Evolutionary conservation across 2,113 vertebrate genomes (phyloP).

Genomic region (Grantiella picta): DNA sequence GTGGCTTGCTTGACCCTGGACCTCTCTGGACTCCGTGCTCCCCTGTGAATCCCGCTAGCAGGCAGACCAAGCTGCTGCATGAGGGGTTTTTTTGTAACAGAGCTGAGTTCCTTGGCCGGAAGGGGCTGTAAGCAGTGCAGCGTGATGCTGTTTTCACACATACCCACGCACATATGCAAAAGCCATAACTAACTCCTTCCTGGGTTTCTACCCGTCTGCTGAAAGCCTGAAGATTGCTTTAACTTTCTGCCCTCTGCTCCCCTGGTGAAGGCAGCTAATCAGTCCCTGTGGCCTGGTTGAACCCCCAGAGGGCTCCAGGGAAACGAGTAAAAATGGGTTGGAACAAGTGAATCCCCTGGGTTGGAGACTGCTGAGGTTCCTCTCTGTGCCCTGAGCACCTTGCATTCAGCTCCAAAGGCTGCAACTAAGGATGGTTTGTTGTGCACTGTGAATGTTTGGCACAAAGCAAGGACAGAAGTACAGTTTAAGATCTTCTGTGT

Average conservation of each 20-base stretch:
- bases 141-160: background rate
- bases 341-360: background rate
- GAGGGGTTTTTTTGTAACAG: background rate
- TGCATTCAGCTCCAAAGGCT: background rate
- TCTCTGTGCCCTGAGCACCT: background rate
- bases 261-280: background rate
- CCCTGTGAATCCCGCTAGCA: background rate
- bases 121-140: background rate
- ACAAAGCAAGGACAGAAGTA: background rate
- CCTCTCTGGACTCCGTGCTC: background rate
- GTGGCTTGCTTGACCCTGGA: background rate
- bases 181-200: background rate
- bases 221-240: background rate
- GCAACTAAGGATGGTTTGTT: fast-evolving
- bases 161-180: fast-evolving
- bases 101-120: background rate
- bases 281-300: fast-evolving
- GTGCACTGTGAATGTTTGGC: background rate
- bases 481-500: background rate
- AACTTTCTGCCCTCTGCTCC: background rate
- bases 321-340: background rate
- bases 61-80: background rate
- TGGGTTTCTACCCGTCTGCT: background rate
- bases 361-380: background rate
- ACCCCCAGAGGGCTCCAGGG: background rate